phyloP scores from a whole-genome alignment of 2,113 vertebrate species.

The Podarcis raffonei region DNA sequence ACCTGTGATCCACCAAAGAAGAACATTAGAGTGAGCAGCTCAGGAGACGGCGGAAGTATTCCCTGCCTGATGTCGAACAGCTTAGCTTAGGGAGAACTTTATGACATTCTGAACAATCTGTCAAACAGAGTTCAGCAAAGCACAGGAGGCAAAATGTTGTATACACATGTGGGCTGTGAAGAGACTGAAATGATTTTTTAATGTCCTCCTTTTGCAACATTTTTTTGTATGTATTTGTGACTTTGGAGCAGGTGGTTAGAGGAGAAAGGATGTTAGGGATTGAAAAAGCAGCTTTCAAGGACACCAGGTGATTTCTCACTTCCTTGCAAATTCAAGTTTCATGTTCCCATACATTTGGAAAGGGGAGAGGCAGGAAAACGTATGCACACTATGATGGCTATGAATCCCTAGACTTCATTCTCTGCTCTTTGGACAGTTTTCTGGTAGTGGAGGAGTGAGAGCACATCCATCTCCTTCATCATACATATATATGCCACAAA shows the following conservation, averaged over 20 bases:
- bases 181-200: constrained; percentile 17
- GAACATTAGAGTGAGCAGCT: constrained; percentile 45
- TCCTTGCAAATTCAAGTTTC: not conserved
- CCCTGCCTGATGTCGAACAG: constrained; percentile 24
- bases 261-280: not conserved
- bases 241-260: not conserved
- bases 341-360: not conserved
- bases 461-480: not conserved
- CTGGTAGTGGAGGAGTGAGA: not conserved
- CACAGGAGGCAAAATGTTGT: constrained; percentile 28
- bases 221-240: constrained; percentile 12
- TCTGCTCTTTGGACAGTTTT: not conserved
- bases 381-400: not conserved
- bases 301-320: not conserved
- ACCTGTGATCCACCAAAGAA: not conserved
- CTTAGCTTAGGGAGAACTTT: constrained; percentile 18
- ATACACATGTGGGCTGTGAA: constrained; percentile 1
- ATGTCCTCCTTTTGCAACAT: constrained; percentile 23
- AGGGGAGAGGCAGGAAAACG: constrained; percentile 12
- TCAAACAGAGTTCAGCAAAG: constrained; percentile 24
- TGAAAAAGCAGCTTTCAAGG: constrained; percentile 24
- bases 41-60: constrained; percentile 27
- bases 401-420: not conserved
- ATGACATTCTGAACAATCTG: constrained; percentile 16
- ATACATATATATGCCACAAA: not conserved